A percentile compares a stretch with the other conserved stretches of the same genome.
Conservation (phyloP, 2,113 vertebrate species). For the Heptranchias perlo region DNA sequence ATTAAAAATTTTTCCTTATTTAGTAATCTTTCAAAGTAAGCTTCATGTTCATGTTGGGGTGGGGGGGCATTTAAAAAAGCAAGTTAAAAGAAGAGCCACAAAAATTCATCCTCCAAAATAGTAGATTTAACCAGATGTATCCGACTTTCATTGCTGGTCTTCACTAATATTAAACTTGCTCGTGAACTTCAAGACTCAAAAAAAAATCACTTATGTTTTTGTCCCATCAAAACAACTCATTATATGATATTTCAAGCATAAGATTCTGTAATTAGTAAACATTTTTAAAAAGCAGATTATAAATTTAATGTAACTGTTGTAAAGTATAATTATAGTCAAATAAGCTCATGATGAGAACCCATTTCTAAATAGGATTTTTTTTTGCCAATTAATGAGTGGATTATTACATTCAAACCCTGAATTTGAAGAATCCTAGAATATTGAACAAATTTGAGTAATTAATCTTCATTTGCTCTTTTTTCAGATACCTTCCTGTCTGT, state of each 20-base stretch:
- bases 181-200: background rate
- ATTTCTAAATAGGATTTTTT: background rate
- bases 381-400: conserved; percentile 24
- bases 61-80: background rate
- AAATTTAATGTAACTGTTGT: conserved; percentile 28
- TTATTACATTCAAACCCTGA: conserved; percentile 23
- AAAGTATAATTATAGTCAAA: conserved; percentile 18
- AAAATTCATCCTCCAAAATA: background rate
- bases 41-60: background rate
- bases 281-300: conserved; percentile 11
- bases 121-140: background rate
- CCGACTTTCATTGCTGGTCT: background rate
- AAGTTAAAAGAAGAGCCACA: background rate
- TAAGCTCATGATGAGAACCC: background rate
- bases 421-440: conserved; percentile 9
- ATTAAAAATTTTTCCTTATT: background rate
- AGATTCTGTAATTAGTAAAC: background rate
- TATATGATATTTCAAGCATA: conserved; percentile 25
- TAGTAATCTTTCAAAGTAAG: background rate
- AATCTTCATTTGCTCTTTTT: background rate
- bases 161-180: conserved; percentile 32
- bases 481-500: conserved; percentile 22
- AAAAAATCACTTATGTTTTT: conserved; percentile 9
- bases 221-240: conserved; percentile 16
- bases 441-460: conserved; percentile 15